phyloP scores from a whole-genome alignment of 2,113 vertebrate species.

The Anguilla japonica region DNA sequence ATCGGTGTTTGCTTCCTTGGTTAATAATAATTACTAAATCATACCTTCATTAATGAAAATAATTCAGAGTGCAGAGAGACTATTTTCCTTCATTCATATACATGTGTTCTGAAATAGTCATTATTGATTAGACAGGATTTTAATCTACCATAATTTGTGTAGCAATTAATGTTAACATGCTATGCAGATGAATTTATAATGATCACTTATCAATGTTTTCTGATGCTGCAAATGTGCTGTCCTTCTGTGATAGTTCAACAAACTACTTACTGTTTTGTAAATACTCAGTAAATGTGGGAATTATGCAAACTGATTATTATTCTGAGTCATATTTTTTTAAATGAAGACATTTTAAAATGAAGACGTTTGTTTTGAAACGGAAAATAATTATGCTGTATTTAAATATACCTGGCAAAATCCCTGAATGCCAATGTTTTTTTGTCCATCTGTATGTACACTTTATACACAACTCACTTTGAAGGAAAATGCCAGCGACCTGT shows the following conservation, averaged over 20 bases:
- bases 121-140: constrained; percentile 5
- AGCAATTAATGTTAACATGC: constrained; percentile 10
- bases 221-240: constrained; percentile 24
- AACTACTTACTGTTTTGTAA: constrained; percentile 27
- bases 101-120: neutral
- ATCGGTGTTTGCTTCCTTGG: neutral
- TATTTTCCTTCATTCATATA: neutral
- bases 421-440: constrained; percentile 12
- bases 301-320: constrained; percentile 15
- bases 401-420: neutral
- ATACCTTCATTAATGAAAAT: constrained; percentile 4
- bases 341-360: neutral
- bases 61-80: neutral
- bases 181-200: constrained; percentile 31
- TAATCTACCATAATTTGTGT: constrained; percentile 11
- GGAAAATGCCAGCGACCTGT: constrained; percentile 59
- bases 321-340: constrained; percentile 16
- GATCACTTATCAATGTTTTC: constrained; percentile 21
- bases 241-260: constrained; percentile 20
- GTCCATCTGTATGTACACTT: constrained; percentile 61
- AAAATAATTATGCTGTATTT: neutral
- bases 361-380: constrained; percentile 1
- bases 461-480: constrained; percentile 21
- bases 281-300: constrained; percentile 24
- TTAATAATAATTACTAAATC: constrained; percentile 10